Percentiles rank a stretch among this genome's conserved stretches.
Evolutionary conservation across 1,140 invertebrate genomes (phyloP).

Genomic region (Drosophila tropicalis): DNA sequence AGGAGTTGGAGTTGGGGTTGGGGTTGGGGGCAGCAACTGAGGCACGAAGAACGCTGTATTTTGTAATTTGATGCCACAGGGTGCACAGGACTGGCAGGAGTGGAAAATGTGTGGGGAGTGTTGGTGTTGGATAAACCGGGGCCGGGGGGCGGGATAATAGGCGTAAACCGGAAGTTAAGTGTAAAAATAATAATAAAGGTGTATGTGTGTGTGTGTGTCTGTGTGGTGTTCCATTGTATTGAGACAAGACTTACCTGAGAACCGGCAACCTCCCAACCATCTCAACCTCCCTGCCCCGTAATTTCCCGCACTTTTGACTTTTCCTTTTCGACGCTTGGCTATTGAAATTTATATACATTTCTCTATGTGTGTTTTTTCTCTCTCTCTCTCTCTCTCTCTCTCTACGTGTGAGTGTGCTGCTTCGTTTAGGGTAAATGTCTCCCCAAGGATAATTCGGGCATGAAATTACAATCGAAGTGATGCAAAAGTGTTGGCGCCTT

Average conservation of each 20-base stretch:
- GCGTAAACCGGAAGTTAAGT: conserved; percentile 82
- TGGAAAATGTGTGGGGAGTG: background rate
- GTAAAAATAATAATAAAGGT: conserved; percentile 82
- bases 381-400: conserved; percentile 15
- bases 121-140: conserved; percentile 10
- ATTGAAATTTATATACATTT: conserved; percentile 62
- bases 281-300: conserved; percentile 1
- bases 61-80: conserved; percentile 71
- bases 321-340: conserved; percentile 53
- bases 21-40: background rate
- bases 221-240: conserved; percentile 41
- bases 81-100: conserved; percentile 8
- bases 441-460: conserved; percentile 78
- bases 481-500: conserved; percentile 67
- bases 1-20: background rate
- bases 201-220: conserved; percentile 33
- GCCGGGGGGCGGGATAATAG: conserved; percentile 56
- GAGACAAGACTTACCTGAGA: conserved; percentile 1
- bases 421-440: conserved; percentile 72
- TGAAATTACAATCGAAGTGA: conserved; percentile 79
- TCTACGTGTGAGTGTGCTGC: conserved; percentile 22
- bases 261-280: background rate
- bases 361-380: conserved; percentile 2
- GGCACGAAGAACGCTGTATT: conserved; percentile 41
- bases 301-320: conserved; percentile 52